Evolutionary conservation across 1,140 invertebrate genomes (phyloP), one percentile per base, ranked within the genome.

Genomic region (Pseudomyrmex gracilis): DNA sequence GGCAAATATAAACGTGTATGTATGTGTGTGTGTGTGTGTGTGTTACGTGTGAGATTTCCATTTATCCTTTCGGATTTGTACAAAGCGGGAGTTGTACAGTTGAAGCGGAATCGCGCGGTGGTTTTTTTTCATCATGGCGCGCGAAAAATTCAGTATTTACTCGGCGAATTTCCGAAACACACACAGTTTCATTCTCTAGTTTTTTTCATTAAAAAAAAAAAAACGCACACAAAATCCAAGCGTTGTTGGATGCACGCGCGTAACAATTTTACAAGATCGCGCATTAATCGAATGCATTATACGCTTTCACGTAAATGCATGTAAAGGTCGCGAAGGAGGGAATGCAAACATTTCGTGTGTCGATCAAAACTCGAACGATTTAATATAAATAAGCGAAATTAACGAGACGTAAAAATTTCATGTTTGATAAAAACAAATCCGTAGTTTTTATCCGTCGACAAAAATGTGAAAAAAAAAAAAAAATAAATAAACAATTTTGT

Each of bases 31-130:
- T 34, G 24, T 24, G 2, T 24, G 34, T 49, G 13, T n/a, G 17
- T 80, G 58, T 58, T 47, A 34, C 34, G 76, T 24, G 17, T 68
- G 66, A 68, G 24, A 60, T 80, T 80, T 34, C 53, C 57, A 70
- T 49, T 70, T 71, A 71, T 80, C 4, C n/a, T 58, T 34, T 4
- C 17, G 12, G 55, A 2, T 66, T 45, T 53, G 13, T 17, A 20
- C n/a, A 22, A 45, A 15, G n/a, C 3, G 13, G 45, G n/a, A 24
- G 51, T 47, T 22, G 8, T 60, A 71, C 45, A 15, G 58, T 80
- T 70, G 55, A 70, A 47, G 20, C 49, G 15, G 15, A 68, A 17
- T 9, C 45, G 20, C 45, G 20, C 15, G 15, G 13, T 47, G 22
- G 2, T 70, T 80, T 70, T 80, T 77, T 77, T 57, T 58, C n/a